These are phyloP conservation scores for Platynereis dumerilii DNA, from an alignment of 2,888 invertebrate species.

Conservation along the genomic window DNA sequence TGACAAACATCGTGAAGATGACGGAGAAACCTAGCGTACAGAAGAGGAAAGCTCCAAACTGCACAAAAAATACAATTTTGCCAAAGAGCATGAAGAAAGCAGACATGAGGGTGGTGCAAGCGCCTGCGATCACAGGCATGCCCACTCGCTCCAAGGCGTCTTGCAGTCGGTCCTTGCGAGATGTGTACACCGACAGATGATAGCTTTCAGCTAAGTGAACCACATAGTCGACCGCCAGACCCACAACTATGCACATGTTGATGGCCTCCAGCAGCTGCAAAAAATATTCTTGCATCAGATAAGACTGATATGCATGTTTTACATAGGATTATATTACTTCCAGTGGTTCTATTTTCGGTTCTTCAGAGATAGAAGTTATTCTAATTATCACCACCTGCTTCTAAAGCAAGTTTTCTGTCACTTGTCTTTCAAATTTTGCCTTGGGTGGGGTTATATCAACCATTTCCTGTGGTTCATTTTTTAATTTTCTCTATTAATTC, in stretches of 20 bases:
- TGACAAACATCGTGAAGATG: constrained; percentile 41
- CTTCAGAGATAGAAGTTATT: no score
- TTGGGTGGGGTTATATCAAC: no score
- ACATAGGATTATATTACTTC: neutral
- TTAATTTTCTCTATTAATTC: no score
- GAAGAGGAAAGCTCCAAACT: constrained; percentile 52
- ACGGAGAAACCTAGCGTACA: constrained; percentile 46
- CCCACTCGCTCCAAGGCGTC: constrained; percentile 46
- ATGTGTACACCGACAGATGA: constrained; percentile 36
- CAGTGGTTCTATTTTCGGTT: no score
- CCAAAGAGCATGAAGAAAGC: constrained; percentile 49
- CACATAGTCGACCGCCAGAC: constrained; percentile 50
- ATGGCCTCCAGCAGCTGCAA: constrained; percentile 46
- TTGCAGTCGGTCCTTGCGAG: constrained; percentile 41
- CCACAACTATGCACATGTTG: constrained; percentile 49
- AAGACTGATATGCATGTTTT: neutral
- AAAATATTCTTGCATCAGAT: neutral
- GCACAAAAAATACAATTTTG: constrained; percentile 46
- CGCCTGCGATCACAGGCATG: constrained; percentile 50
- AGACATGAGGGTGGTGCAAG: constrained; percentile 49
- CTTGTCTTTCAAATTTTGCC: no score
- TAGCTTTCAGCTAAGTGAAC: constrained; percentile 53
- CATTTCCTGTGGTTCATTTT: no score
- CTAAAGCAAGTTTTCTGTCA: no score
- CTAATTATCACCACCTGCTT: no score